Conservation (phyloP, 1,140 invertebrate genomes). For the Arctopsyche grandis region DNA sequence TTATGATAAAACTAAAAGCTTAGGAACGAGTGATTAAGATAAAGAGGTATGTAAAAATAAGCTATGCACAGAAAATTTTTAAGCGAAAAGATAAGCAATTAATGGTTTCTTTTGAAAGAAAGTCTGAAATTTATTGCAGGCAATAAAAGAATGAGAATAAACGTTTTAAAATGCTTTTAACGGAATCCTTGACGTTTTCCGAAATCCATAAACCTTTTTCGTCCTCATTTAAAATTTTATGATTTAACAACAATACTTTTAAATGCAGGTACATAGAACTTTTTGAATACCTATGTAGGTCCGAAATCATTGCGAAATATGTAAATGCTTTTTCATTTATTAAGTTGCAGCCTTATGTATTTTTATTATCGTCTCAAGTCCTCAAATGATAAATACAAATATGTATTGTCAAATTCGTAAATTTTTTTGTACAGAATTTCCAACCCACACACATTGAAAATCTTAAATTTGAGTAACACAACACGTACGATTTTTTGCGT, state of each 20-base stretch:
- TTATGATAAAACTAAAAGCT: too few relatives aligned
- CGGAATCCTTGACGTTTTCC: neutral
- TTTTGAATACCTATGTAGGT: too few relatives aligned
- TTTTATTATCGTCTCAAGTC: neutral
- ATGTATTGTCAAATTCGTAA: neutral
- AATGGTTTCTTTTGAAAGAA: neutral
- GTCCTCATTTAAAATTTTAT: neutral
- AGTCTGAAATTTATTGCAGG: neutral
- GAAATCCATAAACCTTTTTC: neutral
- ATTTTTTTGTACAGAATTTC: neutral
- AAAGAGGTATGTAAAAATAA: too few relatives aligned
- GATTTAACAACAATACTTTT: neutral
- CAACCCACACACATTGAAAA: conserved; percentile 11
- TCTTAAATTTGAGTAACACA: neutral
- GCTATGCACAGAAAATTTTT: too few relatives aligned
- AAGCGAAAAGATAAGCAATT: neutral
- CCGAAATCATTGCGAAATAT: too few relatives aligned
- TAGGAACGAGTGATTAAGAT: too few relatives aligned
- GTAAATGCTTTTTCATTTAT: neutral
- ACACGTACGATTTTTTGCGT: conserved; percentile 18
- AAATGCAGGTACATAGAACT: too few relatives aligned
- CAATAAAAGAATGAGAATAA: neutral
- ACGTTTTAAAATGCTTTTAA: neutral
- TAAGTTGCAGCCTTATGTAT: neutral
- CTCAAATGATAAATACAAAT: too few relatives aligned